Conservation (phyloP, 1,140 invertebrate species). For the Andrena cerasifolii region DNA sequence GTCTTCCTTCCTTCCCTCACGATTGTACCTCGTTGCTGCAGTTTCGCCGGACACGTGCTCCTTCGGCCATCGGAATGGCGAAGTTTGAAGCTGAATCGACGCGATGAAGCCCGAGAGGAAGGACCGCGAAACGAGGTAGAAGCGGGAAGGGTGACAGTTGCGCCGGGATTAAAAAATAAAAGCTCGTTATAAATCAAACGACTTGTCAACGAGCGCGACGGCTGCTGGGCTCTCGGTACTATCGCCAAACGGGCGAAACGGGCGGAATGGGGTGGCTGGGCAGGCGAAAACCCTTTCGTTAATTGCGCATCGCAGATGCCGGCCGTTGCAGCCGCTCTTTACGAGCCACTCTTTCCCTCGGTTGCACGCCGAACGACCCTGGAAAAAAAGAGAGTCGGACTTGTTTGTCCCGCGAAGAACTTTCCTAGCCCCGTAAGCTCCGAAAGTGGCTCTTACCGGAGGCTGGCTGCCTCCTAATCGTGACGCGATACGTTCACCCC, state of each 20-base stretch:
- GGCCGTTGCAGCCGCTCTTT: slow-evolving; percentile 75
- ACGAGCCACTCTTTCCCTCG: slow-evolving; percentile 56
- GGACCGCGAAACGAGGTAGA: slow-evolving; percentile 10
- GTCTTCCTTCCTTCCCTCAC: too few relatives aligned
- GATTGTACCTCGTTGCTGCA: too few relatives aligned
- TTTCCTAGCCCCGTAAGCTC: slow-evolving; percentile 31
- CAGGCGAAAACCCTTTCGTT: slow-evolving; percentile 80
- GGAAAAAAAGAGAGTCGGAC: slow-evolving; percentile 23
- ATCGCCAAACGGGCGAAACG: slow-evolving; percentile 6
- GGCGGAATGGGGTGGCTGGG: slow-evolving; percentile 41
- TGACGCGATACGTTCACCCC: slow-evolving; percentile 45
- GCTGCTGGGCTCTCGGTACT: slow-evolving; percentile 50
- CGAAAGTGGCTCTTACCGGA: slow-evolving; percentile 42
- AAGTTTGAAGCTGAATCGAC: too few relatives aligned
- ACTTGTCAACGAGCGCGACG: slow-evolving; percentile 71
- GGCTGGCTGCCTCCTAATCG: slow-evolving; percentile 47
- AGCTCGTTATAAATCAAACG: slow-evolving; percentile 78
- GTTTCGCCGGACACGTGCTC: too few relatives aligned
- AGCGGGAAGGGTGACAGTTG: slow-evolving; percentile 73
- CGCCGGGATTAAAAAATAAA: slow-evolving; percentile 75
- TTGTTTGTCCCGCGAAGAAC: slow-evolving; percentile 35
- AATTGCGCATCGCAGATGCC: slow-evolving; percentile 81
- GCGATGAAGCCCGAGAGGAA: neutral
- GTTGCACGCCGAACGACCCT: slow-evolving; percentile 26
- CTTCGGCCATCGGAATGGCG: too few relatives aligned